Evolutionary conservation across 2,888 invertebrate genomes (phyloP).

Genomic region (Euzophera pinguis): DNA sequence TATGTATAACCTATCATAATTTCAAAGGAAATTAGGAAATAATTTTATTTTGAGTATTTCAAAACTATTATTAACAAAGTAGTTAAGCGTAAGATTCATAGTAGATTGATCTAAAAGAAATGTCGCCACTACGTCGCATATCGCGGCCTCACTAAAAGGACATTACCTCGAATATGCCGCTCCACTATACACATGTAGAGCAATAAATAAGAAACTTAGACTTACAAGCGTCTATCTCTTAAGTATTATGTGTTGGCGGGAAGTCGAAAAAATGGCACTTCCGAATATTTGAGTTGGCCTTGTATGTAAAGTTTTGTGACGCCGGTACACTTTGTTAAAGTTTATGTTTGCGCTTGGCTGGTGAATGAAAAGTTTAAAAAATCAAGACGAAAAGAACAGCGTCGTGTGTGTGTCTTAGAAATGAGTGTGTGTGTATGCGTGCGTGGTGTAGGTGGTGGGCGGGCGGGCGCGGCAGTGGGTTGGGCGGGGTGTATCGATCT

Average conservation of each 20-base stretch:
- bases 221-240: slow-evolving; percentile 3
- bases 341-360: slow-evolving; percentile 35
- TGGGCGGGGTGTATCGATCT: slow-evolving; percentile 76
- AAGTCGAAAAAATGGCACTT: slow-evolving; percentile 19
- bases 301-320: slow-evolving; percentile 23
- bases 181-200: slow-evolving; percentile 7
- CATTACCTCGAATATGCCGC: slow-evolving; percentile 7
- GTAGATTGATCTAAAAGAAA: slow-evolving; percentile 10
- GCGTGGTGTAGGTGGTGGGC: slow-evolving; percentile 39
- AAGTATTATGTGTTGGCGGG: slow-evolving; percentile 8
- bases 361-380: slow-evolving; percentile 42
- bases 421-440: slow-evolving; percentile 35
- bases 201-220: slow-evolving; percentile 7
- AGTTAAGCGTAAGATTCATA: not conserved
- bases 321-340: slow-evolving; percentile 33
- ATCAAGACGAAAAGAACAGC: slow-evolving; percentile 41
- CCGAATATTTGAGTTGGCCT: slow-evolving; percentile 25
- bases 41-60: too few species aligned
- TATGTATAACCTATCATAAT: too few species aligned
- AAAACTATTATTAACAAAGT: not conserved
- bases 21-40: too few species aligned
- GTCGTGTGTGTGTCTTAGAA: slow-evolving; percentile 35
- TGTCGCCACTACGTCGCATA: slow-evolving; percentile 5
- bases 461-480: slow-evolving; percentile 52
- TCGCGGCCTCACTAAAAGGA: slow-evolving; percentile 9